Evolutionary conservation across 2,888 invertebrate genomes (phyloP).

Genomic region (Apodemia mormo): DNA sequence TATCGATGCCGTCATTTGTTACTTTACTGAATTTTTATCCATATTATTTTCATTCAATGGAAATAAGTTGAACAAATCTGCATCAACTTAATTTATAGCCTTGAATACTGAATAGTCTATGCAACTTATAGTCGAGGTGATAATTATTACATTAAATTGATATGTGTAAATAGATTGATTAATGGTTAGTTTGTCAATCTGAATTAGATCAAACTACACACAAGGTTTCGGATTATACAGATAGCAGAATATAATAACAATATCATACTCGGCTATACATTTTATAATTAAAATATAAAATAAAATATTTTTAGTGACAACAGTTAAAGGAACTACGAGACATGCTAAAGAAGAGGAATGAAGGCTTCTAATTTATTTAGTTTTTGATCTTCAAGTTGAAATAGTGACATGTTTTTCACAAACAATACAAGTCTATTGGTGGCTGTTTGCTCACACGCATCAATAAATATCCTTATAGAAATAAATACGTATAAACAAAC

Average conservation of each 20-base stretch:
- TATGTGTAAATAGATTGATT: not conserved
- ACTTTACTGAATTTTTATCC: not conserved
- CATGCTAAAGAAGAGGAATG: not conserved
- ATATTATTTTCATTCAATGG: not conserved
- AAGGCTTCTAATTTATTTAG: not conserved
- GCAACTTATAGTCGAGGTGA: not conserved
- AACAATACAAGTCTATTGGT: not conserved
- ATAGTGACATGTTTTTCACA: not conserved
- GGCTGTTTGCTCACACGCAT: not conserved
- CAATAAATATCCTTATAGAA: no score
- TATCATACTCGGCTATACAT: no score
- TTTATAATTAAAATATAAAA: not conserved
- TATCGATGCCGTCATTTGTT: not conserved
- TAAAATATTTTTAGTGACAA: not conserved
- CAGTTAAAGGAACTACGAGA: not conserved
- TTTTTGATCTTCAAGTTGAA: not conserved
- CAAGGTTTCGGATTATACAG: not conserved
- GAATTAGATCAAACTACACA: not conserved
- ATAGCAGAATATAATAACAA: not conserved
- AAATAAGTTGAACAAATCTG: not conserved
- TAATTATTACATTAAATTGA: not conserved
- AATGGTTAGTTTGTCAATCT: not conserved
- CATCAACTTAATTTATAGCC: not conserved
- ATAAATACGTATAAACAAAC: no score
- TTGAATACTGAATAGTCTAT: no score